These are phyloP conservation scores for Seriola aureovittata DNA, from an alignment of 2,113 vertebrate genomes.

Conservation along the genomic window DNA sequence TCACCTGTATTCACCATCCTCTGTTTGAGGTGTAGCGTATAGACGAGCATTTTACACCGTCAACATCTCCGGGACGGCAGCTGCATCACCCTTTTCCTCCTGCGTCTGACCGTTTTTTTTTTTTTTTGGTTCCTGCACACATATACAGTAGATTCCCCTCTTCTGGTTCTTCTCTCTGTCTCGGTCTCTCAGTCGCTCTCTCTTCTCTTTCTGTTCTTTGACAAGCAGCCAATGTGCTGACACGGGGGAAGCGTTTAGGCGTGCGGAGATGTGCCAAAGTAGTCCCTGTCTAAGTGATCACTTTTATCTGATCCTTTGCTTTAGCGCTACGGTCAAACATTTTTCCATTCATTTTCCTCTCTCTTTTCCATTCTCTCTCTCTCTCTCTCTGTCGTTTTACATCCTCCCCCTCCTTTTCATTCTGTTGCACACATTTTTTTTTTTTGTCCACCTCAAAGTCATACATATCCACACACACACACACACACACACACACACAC, in stretches of 20 bases:
- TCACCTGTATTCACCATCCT: constrained; percentile 27
- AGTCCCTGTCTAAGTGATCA: constrained; percentile 70
- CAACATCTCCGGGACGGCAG: background rate
- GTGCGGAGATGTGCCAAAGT: constrained; percentile 65
- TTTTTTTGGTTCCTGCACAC: constrained; percentile 36
- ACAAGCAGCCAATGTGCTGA: constrained; percentile 78
- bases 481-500: no score
- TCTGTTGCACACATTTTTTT: background rate
- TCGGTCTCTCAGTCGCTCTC: constrained; percentile 47
- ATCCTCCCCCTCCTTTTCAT: background rate
- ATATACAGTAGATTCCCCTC: constrained; percentile 43
- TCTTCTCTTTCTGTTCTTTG: constrained; percentile 55
- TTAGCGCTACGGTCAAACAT: constrained; percentile 42
- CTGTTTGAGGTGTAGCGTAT: background rate
- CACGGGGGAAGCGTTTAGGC: constrained; percentile 69
- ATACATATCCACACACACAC: background rate
- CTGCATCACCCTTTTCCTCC: constrained; percentile 15
- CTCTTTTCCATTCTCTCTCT: background rate
- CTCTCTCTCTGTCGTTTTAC: constrained; percentile 1
- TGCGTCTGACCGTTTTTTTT: background rate
- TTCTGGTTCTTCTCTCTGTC: constrained; percentile 42
- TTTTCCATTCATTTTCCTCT: constrained; percentile 38
- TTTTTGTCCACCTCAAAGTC: constrained; percentile 6
- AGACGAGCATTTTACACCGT: background rate
- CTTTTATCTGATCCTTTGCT: constrained; percentile 74